A percentile compares a stretch with the other conserved stretches of the same genome.
These are phyloP conservation scores for Spea multiplicata DNA, from an alignment of 2,113 vertebrate genomes.

Conservation along the genomic window DNA sequence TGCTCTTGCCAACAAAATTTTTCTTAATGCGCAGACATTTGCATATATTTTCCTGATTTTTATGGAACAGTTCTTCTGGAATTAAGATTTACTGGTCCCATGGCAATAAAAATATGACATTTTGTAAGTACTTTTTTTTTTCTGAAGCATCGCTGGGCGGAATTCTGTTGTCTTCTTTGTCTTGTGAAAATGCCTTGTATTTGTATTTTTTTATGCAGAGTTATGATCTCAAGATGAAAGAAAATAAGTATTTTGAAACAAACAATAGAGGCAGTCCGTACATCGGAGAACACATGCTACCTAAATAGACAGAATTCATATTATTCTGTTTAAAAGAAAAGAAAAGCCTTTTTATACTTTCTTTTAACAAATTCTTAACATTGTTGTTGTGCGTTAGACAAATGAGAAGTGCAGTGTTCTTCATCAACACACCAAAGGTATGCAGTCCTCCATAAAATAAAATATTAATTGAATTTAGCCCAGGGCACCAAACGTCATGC, in stretches of 20 bases:
- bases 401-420: not conserved
- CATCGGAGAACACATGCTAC: constrained; percentile 1
- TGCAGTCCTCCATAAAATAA: constrained; percentile 7
- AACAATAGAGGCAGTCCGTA: constrained; percentile 9
- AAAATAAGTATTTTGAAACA: constrained; percentile 26
- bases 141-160: constrained; percentile 1
- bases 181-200: constrained; percentile 27
- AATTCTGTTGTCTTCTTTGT: constrained; percentile 39
- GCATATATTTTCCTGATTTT: constrained; percentile 47
- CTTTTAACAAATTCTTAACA: not conserved
- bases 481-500: constrained; percentile 11
- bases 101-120: constrained; percentile 41
- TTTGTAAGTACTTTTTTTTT: constrained; percentile 4
- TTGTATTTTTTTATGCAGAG: constrained; percentile 11
- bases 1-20: constrained; percentile 39
- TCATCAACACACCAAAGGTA: not conserved
- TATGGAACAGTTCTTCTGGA: constrained; percentile 43
- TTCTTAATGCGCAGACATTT: constrained; percentile 46
- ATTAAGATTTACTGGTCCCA: constrained; percentile 45
- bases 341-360: not conserved
- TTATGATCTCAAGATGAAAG: constrained; percentile 31
- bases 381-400: constrained; percentile 1
- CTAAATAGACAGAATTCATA: constrained; percentile 4
- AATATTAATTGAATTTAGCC: constrained; percentile 15
- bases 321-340: constrained; percentile 8